phyloP scores from a whole-genome alignment of 2,113 vertebrate genomes.

The Arvicanthis niloticus region DNA sequence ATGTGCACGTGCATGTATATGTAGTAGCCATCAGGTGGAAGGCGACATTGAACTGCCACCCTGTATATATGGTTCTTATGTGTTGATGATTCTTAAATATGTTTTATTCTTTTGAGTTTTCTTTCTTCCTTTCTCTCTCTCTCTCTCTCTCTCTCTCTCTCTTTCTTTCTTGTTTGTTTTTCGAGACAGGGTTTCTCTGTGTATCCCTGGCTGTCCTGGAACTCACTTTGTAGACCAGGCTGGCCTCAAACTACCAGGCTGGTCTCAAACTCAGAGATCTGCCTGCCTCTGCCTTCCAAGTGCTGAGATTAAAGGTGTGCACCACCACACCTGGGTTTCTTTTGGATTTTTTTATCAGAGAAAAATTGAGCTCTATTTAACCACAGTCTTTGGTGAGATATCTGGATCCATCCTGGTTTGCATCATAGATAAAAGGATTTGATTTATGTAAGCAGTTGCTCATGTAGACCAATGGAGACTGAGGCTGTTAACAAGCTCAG shows the following conservation, averaged over 20 bases:
- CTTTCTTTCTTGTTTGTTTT: accelerated
- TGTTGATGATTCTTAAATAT: not conserved
- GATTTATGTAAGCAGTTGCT: not conserved
- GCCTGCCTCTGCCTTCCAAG: not conserved
- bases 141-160: accelerated
- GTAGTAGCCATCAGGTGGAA: not conserved
- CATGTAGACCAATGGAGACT: not conserved
- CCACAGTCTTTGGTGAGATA: not conserved
- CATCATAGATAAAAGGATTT: not conserved
- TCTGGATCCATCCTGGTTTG: not conserved
- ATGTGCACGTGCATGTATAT: not conserved
- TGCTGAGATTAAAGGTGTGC: not conserved
- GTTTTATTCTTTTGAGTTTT: not conserved
- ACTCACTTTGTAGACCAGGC: not conserved
- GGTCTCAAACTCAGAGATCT: not conserved
- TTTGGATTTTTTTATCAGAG: not conserved
- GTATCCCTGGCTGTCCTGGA: not conserved
- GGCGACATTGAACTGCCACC: not conserved
- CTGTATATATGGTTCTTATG: not conserved
- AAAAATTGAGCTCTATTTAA: not conserved
- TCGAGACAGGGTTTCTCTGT: not conserved
- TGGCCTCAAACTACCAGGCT: not conserved
- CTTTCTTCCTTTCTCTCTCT: too few species aligned
- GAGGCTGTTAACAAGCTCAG: not conserved
- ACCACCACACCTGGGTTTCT: not conserved